phyloP scores from a whole-genome alignment of 2,888 invertebrate species.

The Torymus aiolomorphi region DNA sequence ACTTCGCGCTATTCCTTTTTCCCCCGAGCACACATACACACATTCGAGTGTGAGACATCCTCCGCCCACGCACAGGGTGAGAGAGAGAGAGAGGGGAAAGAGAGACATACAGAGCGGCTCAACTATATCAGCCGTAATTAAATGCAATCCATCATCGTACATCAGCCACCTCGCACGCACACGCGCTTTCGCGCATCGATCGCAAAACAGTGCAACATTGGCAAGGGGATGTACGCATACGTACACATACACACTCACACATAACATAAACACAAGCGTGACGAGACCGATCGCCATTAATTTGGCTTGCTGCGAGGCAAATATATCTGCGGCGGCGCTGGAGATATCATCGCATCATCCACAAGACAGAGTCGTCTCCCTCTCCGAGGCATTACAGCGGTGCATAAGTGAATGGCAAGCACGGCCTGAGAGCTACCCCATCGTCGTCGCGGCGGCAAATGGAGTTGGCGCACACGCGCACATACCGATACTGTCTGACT shows the following conservation, averaged over 20 bases:
- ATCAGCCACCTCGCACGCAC: not conserved
- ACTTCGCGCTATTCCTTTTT: no score
- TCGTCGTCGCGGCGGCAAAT: not conserved
- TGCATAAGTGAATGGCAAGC: slow-evolving; percentile 38
- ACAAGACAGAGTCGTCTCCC: not conserved
- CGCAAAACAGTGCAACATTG: not conserved
- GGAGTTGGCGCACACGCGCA: not conserved
- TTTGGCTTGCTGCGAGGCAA: no score
- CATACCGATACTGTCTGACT: not conserved
- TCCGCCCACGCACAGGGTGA: no score
- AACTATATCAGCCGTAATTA: not conserved
- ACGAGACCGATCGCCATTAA: no score
- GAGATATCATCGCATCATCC: slow-evolving; percentile 16
- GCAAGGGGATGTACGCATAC: no score
- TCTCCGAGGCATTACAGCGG: not conserved
- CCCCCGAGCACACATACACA: no score
- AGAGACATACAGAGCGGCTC: no score
- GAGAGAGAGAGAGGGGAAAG: no score
- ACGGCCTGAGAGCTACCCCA: not conserved
- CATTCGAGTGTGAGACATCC: no score
- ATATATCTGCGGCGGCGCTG: not conserved
- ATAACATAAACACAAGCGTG: no score
- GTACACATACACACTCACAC: no score
- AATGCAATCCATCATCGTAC: slow-evolving; percentile 15
- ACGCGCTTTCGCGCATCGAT: not conserved